These are phyloP conservation scores for Oreortyx pictus DNA, from an alignment of 2,797 vertebrate species.

Conservation along the genomic window DNA sequence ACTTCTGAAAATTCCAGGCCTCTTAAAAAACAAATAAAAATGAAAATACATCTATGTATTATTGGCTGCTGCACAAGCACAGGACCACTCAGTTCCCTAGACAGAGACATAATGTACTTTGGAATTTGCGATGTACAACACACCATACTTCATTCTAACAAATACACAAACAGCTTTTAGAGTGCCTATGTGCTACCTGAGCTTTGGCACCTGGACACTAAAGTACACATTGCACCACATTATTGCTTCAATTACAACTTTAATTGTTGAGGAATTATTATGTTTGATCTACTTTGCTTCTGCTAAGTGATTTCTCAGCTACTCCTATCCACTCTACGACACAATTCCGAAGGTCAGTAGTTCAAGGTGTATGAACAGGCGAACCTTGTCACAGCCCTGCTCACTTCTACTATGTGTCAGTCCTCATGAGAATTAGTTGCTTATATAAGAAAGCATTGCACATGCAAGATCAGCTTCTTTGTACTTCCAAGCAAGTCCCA, in stretches of 20 bases:
- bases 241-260: background rate
- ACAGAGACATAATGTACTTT: accelerated
- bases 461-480: background rate
- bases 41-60: no score
- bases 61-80: background rate
- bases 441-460: accelerated
- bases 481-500: accelerated
- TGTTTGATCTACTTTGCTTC: background rate
- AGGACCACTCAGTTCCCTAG: accelerated
- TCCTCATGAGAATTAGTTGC: background rate
- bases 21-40: background rate
- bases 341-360: background rate
- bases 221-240: background rate
- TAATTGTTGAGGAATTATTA: background rate
- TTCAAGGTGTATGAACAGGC: background rate
- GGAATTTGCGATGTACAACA: accelerated
- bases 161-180: background rate
- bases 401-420: background rate
- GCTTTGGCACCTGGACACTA: background rate
- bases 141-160: accelerated
- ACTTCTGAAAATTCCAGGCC: background rate
- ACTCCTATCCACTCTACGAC: background rate
- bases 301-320: background rate
- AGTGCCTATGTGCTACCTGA: background rate
- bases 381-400: background rate